Base-by-base conservation (phyloP, 1,140 invertebrate species). In the Diabrotica undecimpunctata region DNA sequence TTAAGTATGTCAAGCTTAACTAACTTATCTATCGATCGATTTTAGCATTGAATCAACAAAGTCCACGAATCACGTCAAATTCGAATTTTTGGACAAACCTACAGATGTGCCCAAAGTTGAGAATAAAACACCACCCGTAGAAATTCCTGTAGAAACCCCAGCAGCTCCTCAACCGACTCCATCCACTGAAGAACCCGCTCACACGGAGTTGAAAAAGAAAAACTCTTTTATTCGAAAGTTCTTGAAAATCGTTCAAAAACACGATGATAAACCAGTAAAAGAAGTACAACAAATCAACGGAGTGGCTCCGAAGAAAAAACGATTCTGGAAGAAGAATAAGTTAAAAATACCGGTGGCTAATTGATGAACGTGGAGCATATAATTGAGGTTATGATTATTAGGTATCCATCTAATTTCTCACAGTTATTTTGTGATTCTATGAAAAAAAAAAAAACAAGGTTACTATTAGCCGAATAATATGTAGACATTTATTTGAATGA, bases 41-140 rank as follows among this genome's bases (percentile, higher is more conserved):
- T 46, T 46, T 46, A 46, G 41, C n/a, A 46, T n/a, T n/a, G 41
- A 46, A 46, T 46, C 41, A 46, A 46, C n/a, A n/a, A 46, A 46
- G n/a, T n/a, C n/a, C 8, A 10, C 41, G 41, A 46, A 46, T 46
- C 41, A 46, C 5, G 41, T 46, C 8, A 46, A 46, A 46, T 46
- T 46, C 41, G 41, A 46, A 10, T 25, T 25, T 25, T 25, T 25
- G 25, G 25, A 25, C 25, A 1, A 25, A 25, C 8, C 8, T n/a
- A n/a, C 8, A 6, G 8, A 46, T 3, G n/a, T n/a, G 8, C 8
- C 8, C 3, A 8, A 46, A 10, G n/a, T 46, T n/a, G 41, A 46
- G n/a, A 46, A 8, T 2, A 46, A 46, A 46, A 3, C n/a, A 46
- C 5, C 41, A 10, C 8, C 41, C 8, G 41, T 46, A 46, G 41